Conservation (phyloP, 1,140 invertebrate species). For the Calliopsis andreniformis region DNA sequence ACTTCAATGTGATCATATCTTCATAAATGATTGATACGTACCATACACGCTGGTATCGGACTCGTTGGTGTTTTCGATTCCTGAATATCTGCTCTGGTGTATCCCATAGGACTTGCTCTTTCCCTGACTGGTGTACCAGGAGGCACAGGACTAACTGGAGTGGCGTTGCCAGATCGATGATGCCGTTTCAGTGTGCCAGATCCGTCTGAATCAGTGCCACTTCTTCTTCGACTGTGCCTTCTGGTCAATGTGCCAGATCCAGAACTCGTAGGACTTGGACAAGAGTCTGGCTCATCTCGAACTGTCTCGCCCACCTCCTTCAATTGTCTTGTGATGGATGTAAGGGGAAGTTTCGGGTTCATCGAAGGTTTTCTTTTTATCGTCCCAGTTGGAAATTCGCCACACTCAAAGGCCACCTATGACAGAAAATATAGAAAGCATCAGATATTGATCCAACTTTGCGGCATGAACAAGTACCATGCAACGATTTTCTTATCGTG, state of each 20-base stretch:
- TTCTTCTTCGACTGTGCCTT: conserved; percentile 83
- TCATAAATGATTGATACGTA: conserved; percentile 59
- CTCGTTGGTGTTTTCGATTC: conserved; percentile 78
- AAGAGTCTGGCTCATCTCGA: conserved; percentile 77
- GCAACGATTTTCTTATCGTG: too few species aligned
- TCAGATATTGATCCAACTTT: background rate
- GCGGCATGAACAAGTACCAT: too few species aligned
- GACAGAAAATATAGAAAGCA: background rate
- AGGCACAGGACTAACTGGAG: conserved; percentile 80
- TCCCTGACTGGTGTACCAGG: conserved; percentile 81
- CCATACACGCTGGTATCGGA: conserved; percentile 79
- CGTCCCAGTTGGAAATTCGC: conserved; percentile 84
- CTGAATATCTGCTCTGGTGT: conserved; percentile 73
- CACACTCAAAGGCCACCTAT: conserved; percentile 81
- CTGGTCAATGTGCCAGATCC: conserved; percentile 82
- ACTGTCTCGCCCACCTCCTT: conserved; percentile 90
- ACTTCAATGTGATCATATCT: too few species aligned
- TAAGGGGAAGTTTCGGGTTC: conserved; percentile 94
- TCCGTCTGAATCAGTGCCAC: conserved; percentile 83
- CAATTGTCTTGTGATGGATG: conserved; percentile 93
- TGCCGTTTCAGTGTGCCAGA: conserved; percentile 85
- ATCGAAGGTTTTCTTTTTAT: conserved; percentile 94
- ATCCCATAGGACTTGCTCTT: conserved; percentile 76
- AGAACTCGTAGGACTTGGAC: conserved; percentile 78
- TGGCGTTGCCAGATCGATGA: conserved; percentile 80